Evolutionary conservation across 2,113 vertebrate species (phyloP), one percentile per base, ranked within the genome.

Genomic region (Craseonycteris thonglongyai): DNA sequence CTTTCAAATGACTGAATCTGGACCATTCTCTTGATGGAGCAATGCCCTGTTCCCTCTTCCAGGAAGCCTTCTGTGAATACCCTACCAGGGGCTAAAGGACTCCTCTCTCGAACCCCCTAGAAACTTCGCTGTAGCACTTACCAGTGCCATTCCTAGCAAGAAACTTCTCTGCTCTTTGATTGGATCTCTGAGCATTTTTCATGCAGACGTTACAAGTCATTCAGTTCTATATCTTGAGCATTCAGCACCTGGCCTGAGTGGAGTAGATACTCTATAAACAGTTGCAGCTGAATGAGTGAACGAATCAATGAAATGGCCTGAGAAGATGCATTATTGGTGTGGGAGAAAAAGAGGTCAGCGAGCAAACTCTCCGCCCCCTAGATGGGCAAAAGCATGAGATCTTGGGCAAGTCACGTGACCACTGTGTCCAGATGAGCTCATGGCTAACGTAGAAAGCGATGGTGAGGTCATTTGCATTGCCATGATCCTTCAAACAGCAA

Each of bases 381-480:
- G 24, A 11, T 18, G 6, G 0, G 0, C 5, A 1, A 28, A 3
- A 12, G 30, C 21, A 6, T 0, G 69, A 66, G 22, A 11, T 4
- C 65, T 21, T 40, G 66, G 28, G 42, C 45, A 18, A 83, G 61
- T 49, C 79, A 7, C 1, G 30, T 26, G 40, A 19, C 56, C n/a
- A 14, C 68, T 7, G 10, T 3, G 5, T 58, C 47, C 5, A 7
- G 26, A 14, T 3, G 19, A 74, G 51, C 45, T 45, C 4, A 26
- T 72, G 19, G 28, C 12, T 18, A 21, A 33, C 42, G 19, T 0
- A 59, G 26, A 72, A 72, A 38, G 45, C 5, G 19, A 47, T 28
- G 1, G 13, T 13, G 12, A 19, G 28, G 21, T 30, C 7, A 35
- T 24, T 26, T 42, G 42, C 26, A 40, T 19, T 2, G 28, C 47